Evolutionary conservation across 2,113 vertebrate genomes (phyloP), one percentile per base, ranked within the genome.

Genomic region (Phaetusa simplex): DNA sequence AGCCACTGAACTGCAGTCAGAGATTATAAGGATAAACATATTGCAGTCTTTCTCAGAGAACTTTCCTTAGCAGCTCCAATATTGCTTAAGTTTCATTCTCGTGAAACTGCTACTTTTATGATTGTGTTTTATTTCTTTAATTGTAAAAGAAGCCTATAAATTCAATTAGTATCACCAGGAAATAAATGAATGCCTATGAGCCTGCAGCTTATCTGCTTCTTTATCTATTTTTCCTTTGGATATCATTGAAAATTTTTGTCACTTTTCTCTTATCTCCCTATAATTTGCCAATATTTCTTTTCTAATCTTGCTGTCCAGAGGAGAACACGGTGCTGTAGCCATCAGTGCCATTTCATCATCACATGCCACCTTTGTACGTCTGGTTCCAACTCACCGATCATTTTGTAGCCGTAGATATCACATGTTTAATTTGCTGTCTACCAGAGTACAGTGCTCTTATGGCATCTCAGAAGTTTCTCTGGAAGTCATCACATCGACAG

Each of bases 241-340:
- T 32, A 52, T 79, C 2, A 69, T 22, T 64, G 55, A 90, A 74
- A 47, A 2, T 32, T 89, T 84, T 89, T 64, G 47, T 91, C 5
- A 29, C 81, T 96, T 91, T 93, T 87, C 56, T 90, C 52, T 95
- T 91, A 88, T 93, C 74, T 90, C 27, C 8, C n/a, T 76, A 22
- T 73, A 77, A 82, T 94, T 89, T 79, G 36, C 52, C 13, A 49
- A 9, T 92, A 84, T 82, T 94, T 82, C 65, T 88, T 90, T 32
- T 65, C 61, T 95, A 85, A 92, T 67, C 70, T 89, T 86, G 20
- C 86, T 89, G 74, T 87, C 55, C 3, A 2, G 36, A 53, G 47
- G 27, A 90, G 76, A 78, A 52, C 9, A 14, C 0, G 2, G 67
- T 53, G 47, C 53, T 74, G 30, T 83, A 91, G 87, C 59, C 52